Conservation (phyloP, 2,797 vertebrate species). For the Melanotaenia trifasciata region DNA sequence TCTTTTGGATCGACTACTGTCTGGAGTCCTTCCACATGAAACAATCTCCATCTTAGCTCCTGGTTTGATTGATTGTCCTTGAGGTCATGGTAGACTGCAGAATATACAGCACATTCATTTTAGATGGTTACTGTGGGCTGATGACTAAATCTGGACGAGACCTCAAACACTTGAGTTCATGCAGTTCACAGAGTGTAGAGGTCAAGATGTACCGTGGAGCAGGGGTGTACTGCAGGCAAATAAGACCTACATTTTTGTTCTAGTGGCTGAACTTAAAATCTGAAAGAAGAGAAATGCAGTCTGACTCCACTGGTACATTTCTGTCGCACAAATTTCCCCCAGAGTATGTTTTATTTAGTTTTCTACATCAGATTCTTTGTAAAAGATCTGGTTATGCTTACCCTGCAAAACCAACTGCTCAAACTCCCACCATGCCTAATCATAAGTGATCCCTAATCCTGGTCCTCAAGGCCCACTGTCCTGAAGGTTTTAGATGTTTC, state of each 20-base stretch:
- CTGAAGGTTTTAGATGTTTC: too few species aligned
- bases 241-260: slow-evolving; percentile 4
- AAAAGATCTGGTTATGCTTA: not conserved
- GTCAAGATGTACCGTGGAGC: slow-evolving; percentile 30
- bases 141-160: slow-evolving; percentile 67
- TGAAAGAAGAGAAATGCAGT: slow-evolving; percentile 17
- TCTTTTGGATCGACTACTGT: slow-evolving; percentile 57
- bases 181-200: slow-evolving; percentile 39
- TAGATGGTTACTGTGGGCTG: slow-evolving; percentile 50
- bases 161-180: slow-evolving; percentile 49
- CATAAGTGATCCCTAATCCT: too few species aligned
- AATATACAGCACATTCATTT: slow-evolving; percentile 56
- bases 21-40: slow-evolving; percentile 75
- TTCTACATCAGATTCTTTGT: slow-evolving; percentile 2
- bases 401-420: not conserved
- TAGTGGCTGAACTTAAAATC: slow-evolving; percentile 10
- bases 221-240: not conserved
- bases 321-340: slow-evolving; percentile 47
- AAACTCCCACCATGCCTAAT: not conserved
- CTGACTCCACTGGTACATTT: slow-evolving; percentile 33
- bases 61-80: slow-evolving; percentile 67
- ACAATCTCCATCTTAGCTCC: slow-evolving; percentile 64
- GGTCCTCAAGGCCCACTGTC: too few species aligned
- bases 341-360: slow-evolving; percentile 5
- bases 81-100: slow-evolving; percentile 62